Evolutionary conservation across 2,888 invertebrate species (phyloP), one percentile per base, ranked within the genome.

Genomic region (Monopis laevigella): DNA sequence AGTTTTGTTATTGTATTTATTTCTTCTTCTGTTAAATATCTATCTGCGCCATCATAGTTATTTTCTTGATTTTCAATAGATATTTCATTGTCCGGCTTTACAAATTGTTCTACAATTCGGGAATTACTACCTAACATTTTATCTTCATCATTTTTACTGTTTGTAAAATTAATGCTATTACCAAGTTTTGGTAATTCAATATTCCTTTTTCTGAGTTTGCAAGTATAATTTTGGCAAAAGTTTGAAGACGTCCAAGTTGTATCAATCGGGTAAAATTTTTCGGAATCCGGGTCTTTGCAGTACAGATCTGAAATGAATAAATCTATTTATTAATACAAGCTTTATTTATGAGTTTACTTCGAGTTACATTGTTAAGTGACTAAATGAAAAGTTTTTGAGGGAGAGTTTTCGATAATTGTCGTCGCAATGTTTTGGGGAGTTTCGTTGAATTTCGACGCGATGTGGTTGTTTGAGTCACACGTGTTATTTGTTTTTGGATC

Each of bases 161-260:
- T 30, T 13, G 13, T 30, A 7, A 10, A 8, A 13, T 10, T 13
- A 13, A 13, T 12, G 30, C 13, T 30, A 2, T 30, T 30, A 30
- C 13, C 30, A 12, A 11, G 13, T 30, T 30, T 11, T 8, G 30
- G 11, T n/a, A n/a, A n/a, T n/a, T n/a, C n/a, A 2, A 49, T 24
- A 26, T 62, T 64, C 44, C 48, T 59, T 45, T 52, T 59, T 44
- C 62, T 62, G 1, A 75, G 44, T 46, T 60, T 74, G 52, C 82
- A 82, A 3, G 71, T 70, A 45, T 77, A 81, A 47, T 68, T 74
- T 1, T 81, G 81, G 38, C 81, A 81, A 43, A 82, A 81, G 2
- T 65, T 55, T 14, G 56, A 53, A 0, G 82, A 66, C 1, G 59
- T 50, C 82, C 82, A 82, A 5, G 75, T 72, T 13, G 66, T 55